Evolutionary conservation across 1,140 invertebrate species (phyloP).

Genomic region (Eurosta solidaginis): DNA sequence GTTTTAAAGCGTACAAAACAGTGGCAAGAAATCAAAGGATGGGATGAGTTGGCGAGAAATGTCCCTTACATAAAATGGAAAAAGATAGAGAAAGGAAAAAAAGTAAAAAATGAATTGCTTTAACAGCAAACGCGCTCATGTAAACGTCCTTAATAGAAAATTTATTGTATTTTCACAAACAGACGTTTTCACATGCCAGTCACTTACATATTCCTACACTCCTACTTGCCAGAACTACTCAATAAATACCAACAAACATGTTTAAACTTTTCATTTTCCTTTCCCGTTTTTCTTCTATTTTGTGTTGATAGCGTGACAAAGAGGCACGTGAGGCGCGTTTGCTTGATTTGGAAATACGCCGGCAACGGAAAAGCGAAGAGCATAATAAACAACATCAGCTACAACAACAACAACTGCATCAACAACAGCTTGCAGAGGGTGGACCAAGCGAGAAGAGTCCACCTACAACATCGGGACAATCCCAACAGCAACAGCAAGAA

Average conservation of each 20-base stretch:
- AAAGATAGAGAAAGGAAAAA: no score
- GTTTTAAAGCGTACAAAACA: no score
- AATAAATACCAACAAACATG: not conserved
- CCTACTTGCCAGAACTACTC: no score
- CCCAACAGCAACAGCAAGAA: conserved; percentile 33
- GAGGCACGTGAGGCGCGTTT: conserved; percentile 58
- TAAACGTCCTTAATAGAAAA: no score
- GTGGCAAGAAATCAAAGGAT: no score
- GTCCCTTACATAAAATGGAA: no score
- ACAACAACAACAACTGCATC: conserved; percentile 53
- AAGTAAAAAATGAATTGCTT: no score
- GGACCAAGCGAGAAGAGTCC: conserved; percentile 41
- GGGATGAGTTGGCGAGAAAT: no score
- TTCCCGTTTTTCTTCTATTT: not conserved
- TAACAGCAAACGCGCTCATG: no score
- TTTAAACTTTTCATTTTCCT: not conserved
- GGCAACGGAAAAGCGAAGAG: conserved; percentile 58
- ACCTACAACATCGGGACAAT: conserved; percentile 38
- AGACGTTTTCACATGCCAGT: no score
- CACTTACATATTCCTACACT: no score
- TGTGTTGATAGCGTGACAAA: conserved; percentile 51
- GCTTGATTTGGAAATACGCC: conserved; percentile 58
- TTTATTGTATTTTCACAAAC: no score
- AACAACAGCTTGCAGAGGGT: conserved; percentile 39
- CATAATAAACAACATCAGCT: conserved; percentile 56